These are phyloP conservation scores for Porites lutea DNA, from an alignment of 64 coral and sea anemone species.

Conservation along the genomic window DNA sequence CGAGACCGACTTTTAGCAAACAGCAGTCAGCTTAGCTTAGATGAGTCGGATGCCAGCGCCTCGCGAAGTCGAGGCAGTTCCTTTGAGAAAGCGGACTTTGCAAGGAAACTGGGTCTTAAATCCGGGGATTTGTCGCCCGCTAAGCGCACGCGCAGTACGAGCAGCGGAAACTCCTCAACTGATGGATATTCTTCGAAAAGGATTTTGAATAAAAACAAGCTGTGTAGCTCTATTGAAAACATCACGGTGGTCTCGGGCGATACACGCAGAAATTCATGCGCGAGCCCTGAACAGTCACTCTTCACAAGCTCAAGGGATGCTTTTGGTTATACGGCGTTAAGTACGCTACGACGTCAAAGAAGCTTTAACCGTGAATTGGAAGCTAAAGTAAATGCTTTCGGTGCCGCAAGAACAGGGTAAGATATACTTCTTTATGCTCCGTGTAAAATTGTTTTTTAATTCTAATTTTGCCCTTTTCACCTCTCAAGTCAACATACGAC, in stretches of 20 bases:
- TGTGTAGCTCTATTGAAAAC: slow-evolving; percentile 65
- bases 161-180: slow-evolving; percentile 54
- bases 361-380: slow-evolving; percentile 93
- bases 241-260: slow-evolving; percentile 83
- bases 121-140: slow-evolving; percentile 78
- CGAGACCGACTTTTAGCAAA: slow-evolving; percentile 78
- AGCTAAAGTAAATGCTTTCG: slow-evolving; percentile 45
- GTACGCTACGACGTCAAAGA: slow-evolving; percentile 83
- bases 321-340: slow-evolving; percentile 88
- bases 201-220: slow-evolving; percentile 84
- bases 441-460: background rate
- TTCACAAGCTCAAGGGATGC: slow-evolving; percentile 88
- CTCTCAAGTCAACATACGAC: too few relatives aligned
- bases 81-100: slow-evolving; percentile 87
- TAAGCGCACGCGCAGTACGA: slow-evolving; percentile 58
- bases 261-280: slow-evolving; percentile 70
- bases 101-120: slow-evolving; percentile 80
- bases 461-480: background rate
- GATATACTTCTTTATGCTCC: background rate
- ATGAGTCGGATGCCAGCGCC: slow-evolving; percentile 55
- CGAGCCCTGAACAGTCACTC: slow-evolving; percentile 51
- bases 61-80: slow-evolving; percentile 75
- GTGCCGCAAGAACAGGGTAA: slow-evolving; percentile 11
- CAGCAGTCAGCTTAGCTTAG: slow-evolving; percentile 47
- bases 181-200: slow-evolving; percentile 67